phyloP scores from a whole-genome alignment of 2,888 invertebrate species.

The Drosophila subsilvestris region DNA sequence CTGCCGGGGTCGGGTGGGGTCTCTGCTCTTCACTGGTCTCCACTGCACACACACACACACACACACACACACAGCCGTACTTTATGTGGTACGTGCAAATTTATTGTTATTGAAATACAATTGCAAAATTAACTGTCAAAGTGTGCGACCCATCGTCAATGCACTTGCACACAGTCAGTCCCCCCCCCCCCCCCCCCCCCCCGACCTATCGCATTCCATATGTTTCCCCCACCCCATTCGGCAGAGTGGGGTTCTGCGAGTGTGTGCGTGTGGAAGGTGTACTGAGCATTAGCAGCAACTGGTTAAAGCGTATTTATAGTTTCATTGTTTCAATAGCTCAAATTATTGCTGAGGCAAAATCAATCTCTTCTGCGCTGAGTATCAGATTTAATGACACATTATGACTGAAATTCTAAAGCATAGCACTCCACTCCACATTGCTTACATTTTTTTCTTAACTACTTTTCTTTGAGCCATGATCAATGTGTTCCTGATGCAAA shows the following conservation, averaged over 20 bases:
- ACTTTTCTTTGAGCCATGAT: conserved; percentile 16
- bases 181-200: background rate
- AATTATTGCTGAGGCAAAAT: no score
- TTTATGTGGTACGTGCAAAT: conserved; percentile 77
- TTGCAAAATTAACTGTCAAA: conserved; percentile 83
- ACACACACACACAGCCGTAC: conserved; percentile 55
- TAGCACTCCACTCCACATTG: no score
- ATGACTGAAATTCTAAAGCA: no score
- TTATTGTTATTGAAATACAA: conserved; percentile 83
- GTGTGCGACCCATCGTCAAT: conserved; percentile 74
- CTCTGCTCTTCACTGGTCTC: conserved; percentile 1
- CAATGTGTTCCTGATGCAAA: conserved; percentile 12
- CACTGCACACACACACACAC: conserved; percentile 14
- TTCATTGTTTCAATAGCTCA: no score
- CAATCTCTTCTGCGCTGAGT: no score
- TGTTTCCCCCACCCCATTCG: conserved; percentile 37
- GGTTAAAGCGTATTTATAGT: no score
- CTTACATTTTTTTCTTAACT: no score
- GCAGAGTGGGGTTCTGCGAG: background rate
- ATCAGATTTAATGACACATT: no score
- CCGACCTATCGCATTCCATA: conserved; percentile 56
- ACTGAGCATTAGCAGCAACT: background rate
- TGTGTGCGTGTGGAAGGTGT: background rate
- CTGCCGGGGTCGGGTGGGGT: background rate
- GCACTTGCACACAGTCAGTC: conserved; percentile 36